Evolutionary conservation across 2,113 vertebrate species (phyloP), one percentile per base, ranked within the genome.

Genomic region (Heteronetta atricapilla): DNA sequence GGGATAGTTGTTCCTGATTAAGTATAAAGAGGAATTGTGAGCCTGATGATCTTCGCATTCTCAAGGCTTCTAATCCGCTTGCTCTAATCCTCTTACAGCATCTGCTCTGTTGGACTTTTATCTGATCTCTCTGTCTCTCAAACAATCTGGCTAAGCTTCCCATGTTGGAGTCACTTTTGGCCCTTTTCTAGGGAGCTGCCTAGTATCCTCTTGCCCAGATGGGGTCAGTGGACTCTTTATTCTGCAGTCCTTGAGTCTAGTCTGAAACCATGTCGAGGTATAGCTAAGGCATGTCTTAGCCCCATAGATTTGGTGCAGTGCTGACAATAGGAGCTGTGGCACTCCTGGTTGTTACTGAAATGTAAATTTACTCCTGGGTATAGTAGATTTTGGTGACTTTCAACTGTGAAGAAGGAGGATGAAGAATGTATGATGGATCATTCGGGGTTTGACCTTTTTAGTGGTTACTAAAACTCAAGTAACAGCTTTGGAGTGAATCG

Each of bases 61-160:
- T 95, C 86, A 90, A 92, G 88, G 88, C 64, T 94, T 94, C 86
- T 97, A 97, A 98, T 97, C 97, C 2, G 31, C 96, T 97, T 92
- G 87, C 91, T 62, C n/a, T 97, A 98, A 98, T 98, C 97, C 93
- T 98, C 96, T 98, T 98, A 93, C 42, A 88, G 82, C 91, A 82
- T 97, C 96, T 96, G 92, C 89, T 97, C 58, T 95, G 63, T 96
- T 88, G 53, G 89, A 46, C 72, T 97, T 96, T 94, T 95, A 98
- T 97, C 96, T 98, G 94, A 96, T 97, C 84, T 95, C 25, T 95
- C 53, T 96, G 79, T 93, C 81, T 97, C 90, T 93, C 90, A 92
- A 31, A 86, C 70, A 96, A 89, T 94, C 93, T 97, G 95, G 86
- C 6, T 5, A 88, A 73, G 52, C n/a, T 93, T 74, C 78, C 83